phyloP scores from a whole-genome alignment of 2,113 vertebrate species.

The Raja brachyura region DNA sequence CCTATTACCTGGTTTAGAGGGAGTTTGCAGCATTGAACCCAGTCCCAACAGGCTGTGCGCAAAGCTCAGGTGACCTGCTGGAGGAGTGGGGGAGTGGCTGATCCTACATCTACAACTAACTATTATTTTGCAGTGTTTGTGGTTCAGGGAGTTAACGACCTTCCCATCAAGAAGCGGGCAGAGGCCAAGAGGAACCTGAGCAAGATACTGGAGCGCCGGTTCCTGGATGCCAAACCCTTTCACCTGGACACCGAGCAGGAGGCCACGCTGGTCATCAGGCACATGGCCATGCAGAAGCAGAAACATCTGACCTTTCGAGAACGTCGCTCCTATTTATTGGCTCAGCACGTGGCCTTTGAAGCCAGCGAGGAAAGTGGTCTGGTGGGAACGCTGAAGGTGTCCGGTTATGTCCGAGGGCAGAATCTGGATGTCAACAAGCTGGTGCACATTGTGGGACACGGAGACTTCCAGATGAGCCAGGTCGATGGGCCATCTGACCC shows the following conservation, averaged over 20 bases:
- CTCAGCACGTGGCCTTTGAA: slow-evolving; percentile 62
- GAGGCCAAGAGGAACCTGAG: slow-evolving; percentile 70
- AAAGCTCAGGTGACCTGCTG: not conserved
- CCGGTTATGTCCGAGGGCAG: slow-evolving; percentile 79
- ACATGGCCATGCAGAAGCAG: slow-evolving; percentile 77
- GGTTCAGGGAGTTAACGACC: slow-evolving; percentile 66
- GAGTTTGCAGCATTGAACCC: not conserved
- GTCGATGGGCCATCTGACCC: slow-evolving; percentile 79
- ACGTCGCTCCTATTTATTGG: slow-evolving; percentile 73
- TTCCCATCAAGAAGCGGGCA: slow-evolving; percentile 73
- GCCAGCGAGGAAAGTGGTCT: slow-evolving; percentile 54
- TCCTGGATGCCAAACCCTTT: slow-evolving; percentile 74
- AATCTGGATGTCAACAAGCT: slow-evolving; percentile 72
- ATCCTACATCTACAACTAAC: not conserved
- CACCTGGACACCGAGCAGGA: slow-evolving; percentile 76
- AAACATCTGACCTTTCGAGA: slow-evolving; percentile 75
- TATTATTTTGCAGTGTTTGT: slow-evolving; percentile 60
- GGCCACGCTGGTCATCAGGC: slow-evolving; percentile 67
- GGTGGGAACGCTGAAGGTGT: slow-evolving; percentile 77
- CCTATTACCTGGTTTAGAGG: not conserved
- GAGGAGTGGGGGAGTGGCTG: not conserved
- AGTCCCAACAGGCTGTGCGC: not conserved
- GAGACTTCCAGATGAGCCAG: slow-evolving; percentile 89
- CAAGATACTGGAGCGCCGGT: slow-evolving; percentile 71
- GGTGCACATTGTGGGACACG: slow-evolving; percentile 81